phyloP scores from a whole-genome alignment of 2,113 vertebrate genomes.

The Plotosus lineatus region DNA sequence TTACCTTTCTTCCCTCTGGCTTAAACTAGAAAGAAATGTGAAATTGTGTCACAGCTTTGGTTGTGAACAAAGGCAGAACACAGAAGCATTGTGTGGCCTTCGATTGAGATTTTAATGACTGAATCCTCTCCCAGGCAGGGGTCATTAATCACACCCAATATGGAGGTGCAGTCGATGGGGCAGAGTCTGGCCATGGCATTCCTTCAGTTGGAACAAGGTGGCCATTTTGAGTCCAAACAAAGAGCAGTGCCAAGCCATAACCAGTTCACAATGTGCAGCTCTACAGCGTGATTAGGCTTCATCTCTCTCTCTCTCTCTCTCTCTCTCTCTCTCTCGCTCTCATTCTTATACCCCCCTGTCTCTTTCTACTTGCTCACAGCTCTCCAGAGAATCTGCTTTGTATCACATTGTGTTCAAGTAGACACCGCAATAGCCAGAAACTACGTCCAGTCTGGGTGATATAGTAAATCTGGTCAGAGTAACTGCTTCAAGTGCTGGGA shows the following conservation, averaged over 20 bases:
- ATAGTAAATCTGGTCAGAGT: constrained; percentile 17
- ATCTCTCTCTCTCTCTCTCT: constrained; percentile 17
- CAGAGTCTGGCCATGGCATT: constrained; percentile 57
- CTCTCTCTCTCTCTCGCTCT: background rate
- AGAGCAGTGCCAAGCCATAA: constrained; percentile 54
- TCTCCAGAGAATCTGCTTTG: constrained; percentile 23
- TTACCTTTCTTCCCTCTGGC: constrained; percentile 58
- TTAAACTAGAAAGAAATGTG: constrained; percentile 53
- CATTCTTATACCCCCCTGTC: background rate
- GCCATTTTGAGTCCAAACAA: constrained; percentile 62
- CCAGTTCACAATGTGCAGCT: constrained; percentile 38
- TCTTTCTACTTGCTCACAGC: background rate
- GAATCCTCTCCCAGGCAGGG: constrained; percentile 56
- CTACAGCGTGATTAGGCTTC: constrained; percentile 17
- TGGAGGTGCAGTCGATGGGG: constrained; percentile 41
- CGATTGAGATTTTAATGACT: constrained; percentile 60
- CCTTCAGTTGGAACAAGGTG: constrained; percentile 67
- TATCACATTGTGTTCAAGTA: constrained; percentile 18
- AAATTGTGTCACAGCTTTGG: constrained; percentile 38
- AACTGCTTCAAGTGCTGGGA: constrained; percentile 15
- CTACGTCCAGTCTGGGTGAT: constrained; percentile 5
- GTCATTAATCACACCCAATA: constrained; percentile 72
- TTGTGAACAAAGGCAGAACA: constrained; percentile 28
- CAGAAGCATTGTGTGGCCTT: constrained; percentile 46
- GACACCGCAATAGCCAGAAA: constrained; percentile 18